A percentile compares a stretch with the other conserved stretches of the same genome.
These are phyloP conservation scores for Montipora efflorescens DNA, from an alignment of 64 coral and sea anemone genomes.

Conservation along the genomic window DNA sequence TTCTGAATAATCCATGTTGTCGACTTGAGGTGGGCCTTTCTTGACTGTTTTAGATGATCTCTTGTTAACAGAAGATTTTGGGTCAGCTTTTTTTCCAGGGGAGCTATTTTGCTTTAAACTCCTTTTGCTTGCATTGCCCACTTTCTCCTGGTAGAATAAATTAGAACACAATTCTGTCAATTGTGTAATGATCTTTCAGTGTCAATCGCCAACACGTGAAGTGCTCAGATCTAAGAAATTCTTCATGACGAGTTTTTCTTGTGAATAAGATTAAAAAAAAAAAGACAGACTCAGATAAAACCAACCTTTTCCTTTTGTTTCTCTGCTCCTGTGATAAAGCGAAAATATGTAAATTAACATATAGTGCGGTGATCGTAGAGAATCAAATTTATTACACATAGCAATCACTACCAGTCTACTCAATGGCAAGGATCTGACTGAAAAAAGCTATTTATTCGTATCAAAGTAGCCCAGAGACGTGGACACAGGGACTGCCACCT, in stretches of 20 bases:
- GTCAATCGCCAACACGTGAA: too few species aligned
- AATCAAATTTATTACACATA: too few species aligned
- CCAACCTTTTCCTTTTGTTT: conserved; percentile 32
- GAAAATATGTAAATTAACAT: neutral
- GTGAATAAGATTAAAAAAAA: neutral
- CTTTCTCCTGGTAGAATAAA: neutral
- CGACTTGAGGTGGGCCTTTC: conserved; percentile 6
- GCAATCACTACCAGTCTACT: too few species aligned
- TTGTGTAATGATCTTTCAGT: neutral
- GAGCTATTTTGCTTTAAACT: neutral
- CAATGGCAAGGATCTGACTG: too few species aligned
- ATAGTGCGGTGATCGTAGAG: too few species aligned
- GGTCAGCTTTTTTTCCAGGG: neutral
- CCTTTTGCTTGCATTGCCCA: conserved; percentile 6
- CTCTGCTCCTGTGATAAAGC: neutral
- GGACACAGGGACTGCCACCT: too few species aligned
- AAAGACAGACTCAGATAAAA: neutral
- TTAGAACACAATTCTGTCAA: neutral
- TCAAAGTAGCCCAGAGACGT: too few species aligned
- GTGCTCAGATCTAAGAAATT: neutral
- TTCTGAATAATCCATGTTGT: conserved; percentile 18
- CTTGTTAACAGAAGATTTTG: conserved; percentile 7
- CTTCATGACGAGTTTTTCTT: neutral
- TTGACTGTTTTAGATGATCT: neutral
- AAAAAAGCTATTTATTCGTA: too few species aligned